Evolutionary conservation across 35 echinoderm and acorn worm species (phyloP), one percentile per base, ranked within the genome.

Genomic region (Anneissia japonica): DNA sequence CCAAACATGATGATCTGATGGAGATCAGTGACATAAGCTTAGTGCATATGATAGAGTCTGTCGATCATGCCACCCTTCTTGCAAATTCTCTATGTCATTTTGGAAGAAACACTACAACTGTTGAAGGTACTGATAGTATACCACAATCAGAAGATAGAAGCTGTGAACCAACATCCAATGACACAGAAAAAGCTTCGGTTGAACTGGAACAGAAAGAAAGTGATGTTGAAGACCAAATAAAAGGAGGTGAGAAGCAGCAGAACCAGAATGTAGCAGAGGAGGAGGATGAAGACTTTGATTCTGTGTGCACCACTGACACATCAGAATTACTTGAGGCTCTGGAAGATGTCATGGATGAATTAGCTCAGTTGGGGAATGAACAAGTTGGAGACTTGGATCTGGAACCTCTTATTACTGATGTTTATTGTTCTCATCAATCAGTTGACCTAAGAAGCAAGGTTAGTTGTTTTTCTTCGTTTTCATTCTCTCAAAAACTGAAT

Each of bases 41-140:
- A 9, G 84, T 84, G 41, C 94, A 97, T 36, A 93, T 97, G 91
- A 90, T 90, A n/a, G 87, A 97, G 77, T 97, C 94, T 41, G 39
- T 97, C 37, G 94, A 97, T 87, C 93, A 93, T 85, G 51, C 51
- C 5, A 64, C 51, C 26, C 51, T 64, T 64, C 51, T 64, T 9
- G 51, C 51, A 64, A 64, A 64, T 23, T 64, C 51, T 2, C 11
- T 64, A 19, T 64, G 51, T 64, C 10, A 64, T 26, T 26, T 64
- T 16, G 51, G 51, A 64, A 64, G 51, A 23, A 6, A 6, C 40
- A 43, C 40, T 14, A 43, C 4, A 6, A 64, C 11, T 64, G 51
- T 9, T 19, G 26, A 64, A 3, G 7, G 51, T 9, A 64, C 14
- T 6, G 14, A 43, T 43, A 14, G 40, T 43, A 43, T 43, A 14